Evolutionary conservation across 1,140 invertebrate species (phyloP).

Genomic region (Leguminivora glycinivorella): DNA sequence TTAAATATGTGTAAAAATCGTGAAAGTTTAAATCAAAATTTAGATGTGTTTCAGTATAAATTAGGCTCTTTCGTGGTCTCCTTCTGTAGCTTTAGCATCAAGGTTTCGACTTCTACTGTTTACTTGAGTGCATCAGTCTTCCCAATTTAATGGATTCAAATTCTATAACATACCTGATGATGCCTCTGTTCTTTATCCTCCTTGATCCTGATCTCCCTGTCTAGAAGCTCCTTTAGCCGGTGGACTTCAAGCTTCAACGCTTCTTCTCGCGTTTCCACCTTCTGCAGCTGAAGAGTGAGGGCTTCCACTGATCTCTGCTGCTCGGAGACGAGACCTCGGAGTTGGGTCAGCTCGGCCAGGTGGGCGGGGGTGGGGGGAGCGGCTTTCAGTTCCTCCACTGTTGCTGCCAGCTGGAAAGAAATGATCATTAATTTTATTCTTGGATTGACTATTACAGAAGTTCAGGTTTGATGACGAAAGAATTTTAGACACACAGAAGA

Average conservation of each 20-base stretch:
- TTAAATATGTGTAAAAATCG: too few species aligned
- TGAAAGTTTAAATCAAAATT: too few species aligned
- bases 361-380: constrained; percentile 52
- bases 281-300: constrained; percentile 58
- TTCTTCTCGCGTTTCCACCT: constrained; percentile 64
- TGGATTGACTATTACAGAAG: too few species aligned
- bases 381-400: constrained; percentile 56
- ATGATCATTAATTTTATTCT: background rate
- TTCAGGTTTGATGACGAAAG: too few species aligned
- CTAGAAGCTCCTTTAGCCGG: constrained; percentile 62
- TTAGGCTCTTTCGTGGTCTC: too few species aligned
- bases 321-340: constrained; percentile 57
- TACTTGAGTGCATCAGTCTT: constrained; percentile 59
- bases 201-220: constrained; percentile 49
- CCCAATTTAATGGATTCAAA: constrained; percentile 46
- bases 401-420: constrained; percentile 49
- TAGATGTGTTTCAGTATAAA: too few species aligned
- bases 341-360: constrained; percentile 62
- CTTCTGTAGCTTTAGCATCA: constrained; percentile 57
- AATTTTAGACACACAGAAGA: too few species aligned
- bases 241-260: constrained; percentile 64
- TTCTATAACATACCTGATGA: constrained; percentile 46
- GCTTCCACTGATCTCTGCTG: constrained; percentile 66
- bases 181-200: constrained; percentile 62
- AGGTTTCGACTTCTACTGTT: constrained; percentile 58